A percentile compares a stretch with the other conserved stretches of the same genome.
These are phyloP conservation scores for Metacarcinus magister DNA, from an alignment of 2,888 invertebrate genomes.

Conservation along the genomic window DNA sequence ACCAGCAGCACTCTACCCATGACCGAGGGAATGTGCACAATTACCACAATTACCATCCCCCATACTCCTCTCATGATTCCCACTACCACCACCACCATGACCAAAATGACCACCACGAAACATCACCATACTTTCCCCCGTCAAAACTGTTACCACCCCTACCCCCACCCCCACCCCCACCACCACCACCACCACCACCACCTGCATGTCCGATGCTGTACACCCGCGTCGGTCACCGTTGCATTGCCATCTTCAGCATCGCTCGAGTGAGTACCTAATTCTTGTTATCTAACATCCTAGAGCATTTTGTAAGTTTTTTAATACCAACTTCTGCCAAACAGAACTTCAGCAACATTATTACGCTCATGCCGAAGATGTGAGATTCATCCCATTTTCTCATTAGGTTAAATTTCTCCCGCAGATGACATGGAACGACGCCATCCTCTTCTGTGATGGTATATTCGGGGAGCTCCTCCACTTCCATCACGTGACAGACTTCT, in stretches of 20 bases:
- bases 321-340: background rate
- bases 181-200: background rate
- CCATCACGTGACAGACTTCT: background rate
- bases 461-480: slow-evolving; percentile 42
- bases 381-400: background rate
- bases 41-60: background rate
- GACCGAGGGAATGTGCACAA: background rate
- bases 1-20: background rate
- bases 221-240: slow-evolving; percentile 26
- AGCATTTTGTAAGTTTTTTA: too few relatives aligned
- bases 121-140: background rate
- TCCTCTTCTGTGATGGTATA: slow-evolving; percentile 7
- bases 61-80: background rate
- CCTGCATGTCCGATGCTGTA: slow-evolving; percentile 13
- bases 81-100: background rate
- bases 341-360: background rate
- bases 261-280: slow-evolving; percentile 44
- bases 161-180: too few relatives aligned
- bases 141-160: background rate
- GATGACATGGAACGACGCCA: slow-evolving; percentile 19
- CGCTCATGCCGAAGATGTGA: too few relatives aligned
- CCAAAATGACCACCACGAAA: background rate
- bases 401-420: background rate
- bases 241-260: slow-evolving; percentile 55
- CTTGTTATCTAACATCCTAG: background rate